phyloP scores from a whole-genome alignment of 2,113 vertebrate genomes.

The Proteles cristata region DNA sequence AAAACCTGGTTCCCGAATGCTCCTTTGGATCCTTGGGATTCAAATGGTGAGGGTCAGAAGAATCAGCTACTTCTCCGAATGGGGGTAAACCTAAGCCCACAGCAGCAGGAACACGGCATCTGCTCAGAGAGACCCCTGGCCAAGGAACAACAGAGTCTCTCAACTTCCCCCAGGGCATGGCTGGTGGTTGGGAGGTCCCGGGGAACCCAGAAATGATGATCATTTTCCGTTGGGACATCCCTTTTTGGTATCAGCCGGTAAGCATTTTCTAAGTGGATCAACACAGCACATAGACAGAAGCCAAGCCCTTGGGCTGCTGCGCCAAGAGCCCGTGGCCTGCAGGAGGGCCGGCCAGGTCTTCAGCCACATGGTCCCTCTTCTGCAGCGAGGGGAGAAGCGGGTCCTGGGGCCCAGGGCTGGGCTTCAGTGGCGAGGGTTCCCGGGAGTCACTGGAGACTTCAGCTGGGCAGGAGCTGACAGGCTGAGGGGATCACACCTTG shows the following conservation, averaged over 20 bases:
- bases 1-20: neutral
- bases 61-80: neutral
- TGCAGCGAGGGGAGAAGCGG: neutral
- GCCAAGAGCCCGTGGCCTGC: neutral
- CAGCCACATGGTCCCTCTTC: neutral
- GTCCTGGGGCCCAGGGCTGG: neutral
- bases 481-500: no score
- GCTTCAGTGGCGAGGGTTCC: neutral
- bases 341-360: no score
- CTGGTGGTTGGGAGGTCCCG: neutral
- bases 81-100: no score
- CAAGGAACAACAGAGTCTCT: neutral
- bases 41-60: neutral
- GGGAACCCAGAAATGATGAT: neutral
- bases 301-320: neutral
- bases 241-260: neutral
- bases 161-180: rapidly evolving
- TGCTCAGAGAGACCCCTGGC: neutral
- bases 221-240: neutral
- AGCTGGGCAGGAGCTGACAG: no score
- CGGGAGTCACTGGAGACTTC: no score
- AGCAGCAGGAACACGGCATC: rapidly evolving
- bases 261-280: neutral
- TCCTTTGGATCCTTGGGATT: neutral
- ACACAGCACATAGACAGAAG: neutral